Evolutionary conservation across 2,113 vertebrate species (phyloP).

Genomic region (Phodopus roborovskii): DNA sequence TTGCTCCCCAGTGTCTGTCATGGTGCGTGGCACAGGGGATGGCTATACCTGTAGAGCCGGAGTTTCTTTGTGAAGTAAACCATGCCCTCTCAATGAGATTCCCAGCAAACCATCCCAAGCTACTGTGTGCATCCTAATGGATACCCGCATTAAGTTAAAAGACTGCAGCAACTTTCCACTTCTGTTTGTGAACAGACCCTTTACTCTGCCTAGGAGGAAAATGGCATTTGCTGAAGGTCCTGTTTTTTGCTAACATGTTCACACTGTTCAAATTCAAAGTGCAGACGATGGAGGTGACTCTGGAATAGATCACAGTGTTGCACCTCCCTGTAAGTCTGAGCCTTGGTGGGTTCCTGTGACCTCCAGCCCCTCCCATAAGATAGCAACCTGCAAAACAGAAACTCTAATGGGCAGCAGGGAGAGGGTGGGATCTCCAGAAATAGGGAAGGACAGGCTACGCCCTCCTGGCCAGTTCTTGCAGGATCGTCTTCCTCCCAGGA

Average conservation of each 20-base stretch:
- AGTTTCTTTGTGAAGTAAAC: neutral
- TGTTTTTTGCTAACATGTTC: neutral
- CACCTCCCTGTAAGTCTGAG: fast-evolving
- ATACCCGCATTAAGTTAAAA: neutral
- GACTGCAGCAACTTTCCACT: constrained; percentile 11
- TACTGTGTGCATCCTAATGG: neutral
- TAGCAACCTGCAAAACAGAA: constrained; percentile 80
- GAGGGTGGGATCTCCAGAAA: constrained; percentile 88
- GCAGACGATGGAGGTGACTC: fast-evolving
- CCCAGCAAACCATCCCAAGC: neutral
- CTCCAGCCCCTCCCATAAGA: constrained; percentile 47
- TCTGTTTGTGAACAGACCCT: neutral
- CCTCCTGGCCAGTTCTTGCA: constrained; percentile 83
- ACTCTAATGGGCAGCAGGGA: constrained; percentile 72
- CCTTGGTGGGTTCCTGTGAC: neutral
- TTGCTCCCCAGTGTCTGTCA: neutral
- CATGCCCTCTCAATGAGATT: neutral
- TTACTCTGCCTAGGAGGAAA: neutral
- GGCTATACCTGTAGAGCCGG: neutral
- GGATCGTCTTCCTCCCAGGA: constrained; percentile 84
- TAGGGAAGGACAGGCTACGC: constrained; percentile 85
- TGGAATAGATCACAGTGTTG: neutral
- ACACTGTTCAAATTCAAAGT: neutral
- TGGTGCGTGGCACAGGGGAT: neutral
- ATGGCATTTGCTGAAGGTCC: neutral